These are phyloP conservation scores for Eupeodes corollae DNA, from an alignment of 1,140 invertebrate genomes.

Conservation along the genomic window DNA sequence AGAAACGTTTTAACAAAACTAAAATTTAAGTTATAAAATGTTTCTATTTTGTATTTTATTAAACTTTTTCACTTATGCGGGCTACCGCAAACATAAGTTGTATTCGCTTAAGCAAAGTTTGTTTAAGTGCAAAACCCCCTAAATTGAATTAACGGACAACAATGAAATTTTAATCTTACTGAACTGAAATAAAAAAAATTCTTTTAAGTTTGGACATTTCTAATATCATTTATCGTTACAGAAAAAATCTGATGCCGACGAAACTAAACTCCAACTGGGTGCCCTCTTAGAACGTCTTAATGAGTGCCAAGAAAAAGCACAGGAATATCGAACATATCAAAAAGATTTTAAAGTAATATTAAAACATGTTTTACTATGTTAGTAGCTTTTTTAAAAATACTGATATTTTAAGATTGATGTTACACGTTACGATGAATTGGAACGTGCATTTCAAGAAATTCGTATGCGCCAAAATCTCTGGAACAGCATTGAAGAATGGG, in stretches of 20 bases:
- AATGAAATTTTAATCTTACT: no score
- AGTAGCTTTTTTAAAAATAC: conserved; percentile 1
- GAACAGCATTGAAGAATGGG: conserved; percentile 63
- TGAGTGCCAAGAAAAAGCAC: conserved; percentile 49
- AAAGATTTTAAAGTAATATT: conserved; percentile 53
- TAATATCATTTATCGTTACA: conserved; percentile 53
- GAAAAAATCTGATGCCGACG: conserved; percentile 50
- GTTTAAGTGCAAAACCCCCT: no score
- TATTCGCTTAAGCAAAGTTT: no score
- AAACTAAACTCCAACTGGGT: conserved; percentile 49
- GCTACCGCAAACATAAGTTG: no score
- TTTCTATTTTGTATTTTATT: no score
- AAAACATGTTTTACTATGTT: not conserved
- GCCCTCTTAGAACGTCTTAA: conserved; percentile 49
- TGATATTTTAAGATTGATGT: conserved; percentile 51
- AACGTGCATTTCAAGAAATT: conserved; percentile 63
- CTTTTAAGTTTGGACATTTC: not conserved
- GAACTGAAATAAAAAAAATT: no score
- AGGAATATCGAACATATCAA: conserved; percentile 56
- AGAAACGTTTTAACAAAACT: not conserved
- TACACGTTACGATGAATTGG: conserved; percentile 65
- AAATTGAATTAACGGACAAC: no score
- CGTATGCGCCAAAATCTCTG: conserved; percentile 66
- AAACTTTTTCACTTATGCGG: no score
- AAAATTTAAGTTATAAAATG: no score